Evolutionary conservation across 2,797 vertebrate genomes (phyloP).

Genomic region (Anas flavirostris): DNA sequence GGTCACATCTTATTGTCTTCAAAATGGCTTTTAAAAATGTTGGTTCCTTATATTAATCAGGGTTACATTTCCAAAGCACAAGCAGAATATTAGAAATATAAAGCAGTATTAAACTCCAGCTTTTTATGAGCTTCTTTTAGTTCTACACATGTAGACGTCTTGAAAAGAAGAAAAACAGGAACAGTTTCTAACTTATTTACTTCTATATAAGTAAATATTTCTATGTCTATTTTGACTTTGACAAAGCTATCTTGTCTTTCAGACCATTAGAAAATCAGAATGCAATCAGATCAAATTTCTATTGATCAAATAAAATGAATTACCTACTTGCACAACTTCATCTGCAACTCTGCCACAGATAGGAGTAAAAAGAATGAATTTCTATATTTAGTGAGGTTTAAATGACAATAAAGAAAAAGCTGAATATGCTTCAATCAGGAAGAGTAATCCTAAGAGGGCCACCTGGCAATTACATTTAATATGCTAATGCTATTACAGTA

Average conservation of each 20-base stretch:
- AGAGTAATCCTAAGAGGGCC: conserved; percentile 70
- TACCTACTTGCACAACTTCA: conserved; percentile 3
- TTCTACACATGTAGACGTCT: background rate
- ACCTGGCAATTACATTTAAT: conserved; percentile 80
- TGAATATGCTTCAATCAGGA: conserved; percentile 62
- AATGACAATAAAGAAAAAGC: conserved; percentile 56
- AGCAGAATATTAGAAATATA: background rate
- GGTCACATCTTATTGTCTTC: background rate
- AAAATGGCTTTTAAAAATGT: background rate
- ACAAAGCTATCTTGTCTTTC: background rate
- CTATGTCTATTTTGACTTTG: background rate
- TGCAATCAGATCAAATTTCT: conserved; percentile 34
- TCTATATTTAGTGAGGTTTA: conserved; percentile 49
- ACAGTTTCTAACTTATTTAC: background rate
- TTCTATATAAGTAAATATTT: background rate
- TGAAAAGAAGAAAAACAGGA: background rate
- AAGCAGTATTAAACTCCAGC: background rate
- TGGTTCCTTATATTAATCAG: background rate
- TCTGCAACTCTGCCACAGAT: conserved; percentile 22
- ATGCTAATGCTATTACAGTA: conserved; percentile 73
- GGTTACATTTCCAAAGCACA: background rate
- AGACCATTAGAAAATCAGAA: background rate
- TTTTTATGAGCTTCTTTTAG: background rate
- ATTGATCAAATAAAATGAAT: conserved; percentile 6
- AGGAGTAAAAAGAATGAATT: conserved; percentile 33